A percentile compares a stretch with the other conserved stretches of the same genome.
phyloP scores from a whole-genome alignment of 2,888 invertebrate species.

The Empis livida region DNA sequence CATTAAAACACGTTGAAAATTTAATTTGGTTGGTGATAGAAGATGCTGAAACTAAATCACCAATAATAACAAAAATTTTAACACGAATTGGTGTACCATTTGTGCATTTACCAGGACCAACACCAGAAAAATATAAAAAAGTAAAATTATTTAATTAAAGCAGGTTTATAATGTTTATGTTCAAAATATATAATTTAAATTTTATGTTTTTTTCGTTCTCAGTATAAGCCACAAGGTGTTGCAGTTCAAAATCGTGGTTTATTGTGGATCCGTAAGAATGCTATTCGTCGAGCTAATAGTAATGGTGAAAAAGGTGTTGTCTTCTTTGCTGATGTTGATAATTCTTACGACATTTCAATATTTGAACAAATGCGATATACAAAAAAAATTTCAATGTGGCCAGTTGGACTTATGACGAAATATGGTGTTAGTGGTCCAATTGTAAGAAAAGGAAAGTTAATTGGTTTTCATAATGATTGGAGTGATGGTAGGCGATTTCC shows the following conservation, averaged over 20 bases:
- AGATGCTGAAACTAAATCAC: slow-evolving; percentile 44
- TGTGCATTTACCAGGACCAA: slow-evolving; percentile 50
- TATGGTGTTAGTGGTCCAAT: slow-evolving; percentile 56
- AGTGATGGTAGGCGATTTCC: slow-evolving; percentile 61
- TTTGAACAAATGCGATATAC: slow-evolving; percentile 66
- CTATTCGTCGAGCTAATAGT: slow-evolving; percentile 29
- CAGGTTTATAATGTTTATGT: too few relatives aligned
- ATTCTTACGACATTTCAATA: slow-evolving; percentile 61
- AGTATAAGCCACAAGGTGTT: slow-evolving; percentile 52
- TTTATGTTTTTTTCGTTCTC: too few relatives aligned
- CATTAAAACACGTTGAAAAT: slow-evolving; percentile 51
- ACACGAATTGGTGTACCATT: slow-evolving; percentile 42
- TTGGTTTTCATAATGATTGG: slow-evolving; percentile 69
- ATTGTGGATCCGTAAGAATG: slow-evolving; percentile 54
- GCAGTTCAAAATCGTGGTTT: slow-evolving; percentile 61
- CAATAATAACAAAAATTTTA: slow-evolving; percentile 38
- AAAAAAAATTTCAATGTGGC: slow-evolving; percentile 68
- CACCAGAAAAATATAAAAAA: slow-evolving; percentile 52
- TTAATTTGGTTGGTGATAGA: slow-evolving; percentile 65
- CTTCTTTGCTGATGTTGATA: slow-evolving; percentile 75
- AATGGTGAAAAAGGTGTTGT: slow-evolving; percentile 43
- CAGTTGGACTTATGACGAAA: slow-evolving; percentile 66
- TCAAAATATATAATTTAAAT: too few relatives aligned
- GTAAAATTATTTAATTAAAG: too few relatives aligned
- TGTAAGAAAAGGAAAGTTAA: slow-evolving; percentile 43